Base-by-base conservation (phyloP, 2,888 invertebrate genomes). In the Eupithecia inturbata region DNA sequence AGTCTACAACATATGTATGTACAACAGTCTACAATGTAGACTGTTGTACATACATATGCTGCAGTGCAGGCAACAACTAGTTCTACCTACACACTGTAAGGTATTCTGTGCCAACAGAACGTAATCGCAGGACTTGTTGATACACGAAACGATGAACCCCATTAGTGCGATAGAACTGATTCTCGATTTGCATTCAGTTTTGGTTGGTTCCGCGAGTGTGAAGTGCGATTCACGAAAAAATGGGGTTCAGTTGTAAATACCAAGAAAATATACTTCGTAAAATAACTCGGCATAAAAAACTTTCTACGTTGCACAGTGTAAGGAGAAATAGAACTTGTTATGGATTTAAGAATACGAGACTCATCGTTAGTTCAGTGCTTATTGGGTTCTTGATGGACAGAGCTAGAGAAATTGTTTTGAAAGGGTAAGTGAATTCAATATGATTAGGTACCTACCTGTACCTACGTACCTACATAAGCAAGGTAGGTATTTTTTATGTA, bases 111-210 rank as follows among this genome's bases (percentile, higher is more conserved):
- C 16, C 22, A n/a, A 31, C 49, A 49, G 70, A 45, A 66, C 39
- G 70, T 31, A 71, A 31, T 45, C 62, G 66, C 67, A 75, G 75
- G 79, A 89, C 89, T 83, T 86, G 89, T 89, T 85, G 76, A 78
- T 85, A 87, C 89, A 87, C 76, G 89, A 72, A 33, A 49, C 67
- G 66, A 63, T 5, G 70, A 70, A 53, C 68, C 49, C 60, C 68
- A 36, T 66, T 39, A n/a, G 19, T 22, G 39, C 22, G 36, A 39
- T 66, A 33, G 39, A 66, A 66, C 6, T 26, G 66, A 41, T 41
- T 66, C 26, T 66, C 66, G 39, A 66, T 64, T 66, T n/a, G 10
- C 26, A 66, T 36, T 39, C 66, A 66, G 36, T 66, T 26, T 36
- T 19, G 39, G 22, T 64, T 64, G 39, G 3, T 66, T 41, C 39